Percentiles rank a stretch among this genome's conserved stretches.
These are phyloP conservation scores for Pipistrellus kuhlii DNA, from an alignment of 2,797 vertebrate species.

Conservation along the genomic window DNA sequence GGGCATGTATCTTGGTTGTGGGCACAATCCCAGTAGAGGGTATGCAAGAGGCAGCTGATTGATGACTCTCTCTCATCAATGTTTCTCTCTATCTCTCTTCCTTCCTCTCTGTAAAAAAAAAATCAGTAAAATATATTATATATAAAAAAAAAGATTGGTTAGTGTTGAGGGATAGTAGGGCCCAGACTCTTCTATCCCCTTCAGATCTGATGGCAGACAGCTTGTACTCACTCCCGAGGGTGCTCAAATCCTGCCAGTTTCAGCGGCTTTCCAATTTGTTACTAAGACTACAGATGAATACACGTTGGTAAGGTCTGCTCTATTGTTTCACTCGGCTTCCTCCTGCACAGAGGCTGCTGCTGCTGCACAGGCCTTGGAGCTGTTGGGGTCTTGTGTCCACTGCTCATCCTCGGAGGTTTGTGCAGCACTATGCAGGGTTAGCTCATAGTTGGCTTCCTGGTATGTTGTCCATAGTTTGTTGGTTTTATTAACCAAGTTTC, in stretches of 20 bases:
- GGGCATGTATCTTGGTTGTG: too few relatives aligned
- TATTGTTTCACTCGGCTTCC: not conserved
- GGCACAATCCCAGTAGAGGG: too few relatives aligned
- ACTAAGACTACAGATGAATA: not conserved
- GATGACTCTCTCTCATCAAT: too few relatives aligned
- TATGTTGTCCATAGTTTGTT: not conserved
- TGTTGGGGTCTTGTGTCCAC: not conserved
- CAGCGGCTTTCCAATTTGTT: not conserved
- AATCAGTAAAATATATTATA: too few relatives aligned
- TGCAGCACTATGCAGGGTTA: not conserved
- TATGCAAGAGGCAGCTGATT: too few relatives aligned
- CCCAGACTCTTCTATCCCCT: not conserved
- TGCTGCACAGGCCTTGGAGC: not conserved
- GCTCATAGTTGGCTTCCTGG: not conserved
- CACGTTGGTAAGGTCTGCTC: not conserved
- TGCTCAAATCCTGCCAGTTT: not conserved
- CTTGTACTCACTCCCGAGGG: not conserved
- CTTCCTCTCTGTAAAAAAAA: too few relatives aligned
- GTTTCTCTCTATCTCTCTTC: too few relatives aligned
- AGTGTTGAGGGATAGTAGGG: too few relatives aligned
- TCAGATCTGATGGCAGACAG: not conserved
- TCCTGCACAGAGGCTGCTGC: not conserved
- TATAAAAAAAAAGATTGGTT: not conserved
- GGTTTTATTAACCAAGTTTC: not conserved
- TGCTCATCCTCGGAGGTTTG: not conserved